phyloP scores from a whole-genome alignment of 2,888 invertebrate genomes.

The Trachelus iudaicus region DNA sequence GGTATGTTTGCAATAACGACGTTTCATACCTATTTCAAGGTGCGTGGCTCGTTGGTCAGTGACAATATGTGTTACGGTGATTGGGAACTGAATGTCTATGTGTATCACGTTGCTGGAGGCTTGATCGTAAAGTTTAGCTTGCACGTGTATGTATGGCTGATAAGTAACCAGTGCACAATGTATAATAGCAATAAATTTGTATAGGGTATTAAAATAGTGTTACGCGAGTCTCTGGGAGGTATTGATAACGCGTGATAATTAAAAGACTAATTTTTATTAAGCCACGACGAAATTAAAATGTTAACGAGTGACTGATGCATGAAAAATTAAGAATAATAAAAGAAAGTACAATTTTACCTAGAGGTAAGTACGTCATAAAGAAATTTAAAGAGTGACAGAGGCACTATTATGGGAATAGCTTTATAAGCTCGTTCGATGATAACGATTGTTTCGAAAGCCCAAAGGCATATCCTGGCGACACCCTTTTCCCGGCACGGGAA shows the following conservation, averaged over 20 bases:
- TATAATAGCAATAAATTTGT: not conserved
- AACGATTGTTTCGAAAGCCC: not conserved
- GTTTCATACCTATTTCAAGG: not conserved
- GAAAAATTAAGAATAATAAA: not conserved
- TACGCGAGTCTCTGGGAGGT: not conserved
- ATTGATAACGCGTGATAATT: not conserved
- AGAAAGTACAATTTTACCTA: not conserved
- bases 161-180: not conserved
- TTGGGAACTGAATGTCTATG: not conserved
- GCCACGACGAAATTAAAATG: not conserved
- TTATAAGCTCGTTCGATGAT: not conserved
- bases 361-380: not conserved
- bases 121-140: not conserved
- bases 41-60: not conserved
- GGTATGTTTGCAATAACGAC: not conserved
- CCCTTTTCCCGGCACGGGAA: slow-evolving; percentile 4
- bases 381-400: not conserved
- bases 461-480: slow-evolving; percentile 19
- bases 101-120: not conserved
- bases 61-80: not conserved
- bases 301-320: not conserved
- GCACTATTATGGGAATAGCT: not conserved
- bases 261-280: not conserved
- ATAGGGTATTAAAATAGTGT: not conserved
- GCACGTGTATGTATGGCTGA: not conserved